A percentile compares a stretch with the other conserved stretches of the same genome.
These are phyloP conservation scores for Lerista edwardsae DNA, from an alignment of 2,797 vertebrate genomes.

Conservation along the genomic window DNA sequence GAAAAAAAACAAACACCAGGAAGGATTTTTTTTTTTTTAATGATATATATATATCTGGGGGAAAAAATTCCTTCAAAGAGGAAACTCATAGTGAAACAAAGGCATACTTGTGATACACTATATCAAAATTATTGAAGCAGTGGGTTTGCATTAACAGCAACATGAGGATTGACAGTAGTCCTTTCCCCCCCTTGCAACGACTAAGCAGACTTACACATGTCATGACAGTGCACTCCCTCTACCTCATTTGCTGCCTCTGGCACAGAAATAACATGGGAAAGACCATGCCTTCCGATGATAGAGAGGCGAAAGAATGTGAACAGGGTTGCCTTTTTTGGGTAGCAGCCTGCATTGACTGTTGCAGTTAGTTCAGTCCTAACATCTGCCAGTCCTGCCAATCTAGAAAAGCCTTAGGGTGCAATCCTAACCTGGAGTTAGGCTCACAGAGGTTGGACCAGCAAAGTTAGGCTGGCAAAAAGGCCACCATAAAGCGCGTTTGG, in stretches of 20 bases:
- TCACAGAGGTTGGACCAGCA: no score
- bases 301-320: not conserved
- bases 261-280: not conserved
- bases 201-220: not conserved
- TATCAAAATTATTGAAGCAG: not conserved
- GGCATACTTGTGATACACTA: conserved; percentile 1
- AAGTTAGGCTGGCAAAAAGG: no score
- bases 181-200: not conserved
- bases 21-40: conserved; percentile 60
- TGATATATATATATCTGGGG: conserved; percentile 40
- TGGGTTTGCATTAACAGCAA: not conserved
- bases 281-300: not conserved
- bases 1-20: conserved; percentile 69
- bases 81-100: conserved; percentile 56
- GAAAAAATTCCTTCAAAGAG: conserved; percentile 54
- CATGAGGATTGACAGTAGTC: not conserved
- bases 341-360: no score
- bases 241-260: not conserved
- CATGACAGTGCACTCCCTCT: not conserved
- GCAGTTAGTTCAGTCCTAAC: not conserved
- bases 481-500: no score
- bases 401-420: not conserved
- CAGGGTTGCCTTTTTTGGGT: not conserved
- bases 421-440: no score
- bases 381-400: not conserved